Evolutionary conservation across 2,797 vertebrate genomes (phyloP).

Genomic region (Phoxinus dragarum): DNA sequence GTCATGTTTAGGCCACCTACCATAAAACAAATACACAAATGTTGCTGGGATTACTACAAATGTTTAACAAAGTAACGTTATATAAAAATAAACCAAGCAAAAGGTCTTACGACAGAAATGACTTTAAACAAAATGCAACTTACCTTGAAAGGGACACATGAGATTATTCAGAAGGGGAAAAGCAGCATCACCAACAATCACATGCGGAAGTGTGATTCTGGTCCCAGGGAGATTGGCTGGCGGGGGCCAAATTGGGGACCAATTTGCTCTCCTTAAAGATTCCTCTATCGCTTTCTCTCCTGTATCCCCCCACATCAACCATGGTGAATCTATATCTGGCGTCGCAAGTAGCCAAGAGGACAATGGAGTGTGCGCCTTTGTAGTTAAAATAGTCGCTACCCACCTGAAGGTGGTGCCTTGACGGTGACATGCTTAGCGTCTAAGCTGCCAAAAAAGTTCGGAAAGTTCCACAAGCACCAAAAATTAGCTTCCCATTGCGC

Average conservation of each 20-base stretch:
- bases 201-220: background rate
- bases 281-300: background rate
- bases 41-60: background rate
- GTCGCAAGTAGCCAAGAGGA: slow-evolving; percentile 7
- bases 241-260: too few species aligned
- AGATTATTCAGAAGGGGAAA: slow-evolving; percentile 37
- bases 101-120: background rate
- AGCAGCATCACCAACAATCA: slow-evolving; percentile 34
- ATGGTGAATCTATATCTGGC: slow-evolving; percentile 26
- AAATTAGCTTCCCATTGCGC: background rate
- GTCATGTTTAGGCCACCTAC: background rate
- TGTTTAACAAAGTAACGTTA: too few species aligned
- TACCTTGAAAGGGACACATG: slow-evolving; percentile 44
- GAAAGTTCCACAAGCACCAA: slow-evolving; percentile 30
- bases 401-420: background rate
- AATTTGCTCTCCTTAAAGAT: slow-evolving; percentile 13
- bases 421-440: slow-evolving; percentile 22
- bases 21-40: background rate
- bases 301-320: slow-evolving; percentile 9
- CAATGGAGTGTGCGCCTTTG: slow-evolving; percentile 26
- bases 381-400: slow-evolving; percentile 24
- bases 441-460: slow-evolving; percentile 14
- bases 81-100: too few species aligned
- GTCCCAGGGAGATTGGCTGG: slow-evolving; percentile 24
- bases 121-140: background rate